These are phyloP conservation scores for Oxyruncus cristatus DNA, from an alignment of 2,113 vertebrate genomes.

Conservation along the genomic window DNA sequence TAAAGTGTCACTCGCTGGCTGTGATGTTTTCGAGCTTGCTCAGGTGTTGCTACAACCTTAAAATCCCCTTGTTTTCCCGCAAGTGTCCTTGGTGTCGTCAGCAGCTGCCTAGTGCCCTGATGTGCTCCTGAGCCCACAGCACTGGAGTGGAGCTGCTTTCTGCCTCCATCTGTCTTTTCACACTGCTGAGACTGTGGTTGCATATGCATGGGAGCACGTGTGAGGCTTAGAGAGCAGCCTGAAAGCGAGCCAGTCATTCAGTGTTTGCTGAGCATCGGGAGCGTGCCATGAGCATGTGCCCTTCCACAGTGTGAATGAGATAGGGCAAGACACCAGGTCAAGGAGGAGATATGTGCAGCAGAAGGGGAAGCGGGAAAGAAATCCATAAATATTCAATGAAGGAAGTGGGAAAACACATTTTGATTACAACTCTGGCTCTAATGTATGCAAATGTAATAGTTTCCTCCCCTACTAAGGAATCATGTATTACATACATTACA, in stretches of 20 bases:
- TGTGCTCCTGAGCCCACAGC: neutral
- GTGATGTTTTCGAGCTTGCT: neutral
- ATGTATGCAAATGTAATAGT: conserved; percentile 33
- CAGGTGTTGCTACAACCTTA: neutral
- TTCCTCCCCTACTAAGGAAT: conserved; percentile 25
- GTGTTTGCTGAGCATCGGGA: neutral
- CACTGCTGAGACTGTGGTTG: neutral
- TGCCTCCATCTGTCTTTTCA: neutral
- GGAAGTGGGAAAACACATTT: neutral
- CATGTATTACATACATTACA: conserved; percentile 49
- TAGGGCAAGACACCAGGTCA: conserved; percentile 22
- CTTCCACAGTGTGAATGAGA: neutral
- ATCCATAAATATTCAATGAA: conserved; percentile 54
- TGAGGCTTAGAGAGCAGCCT: neutral
- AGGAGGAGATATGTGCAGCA: neutral
- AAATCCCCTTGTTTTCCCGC: neutral
- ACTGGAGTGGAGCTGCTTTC: neutral
- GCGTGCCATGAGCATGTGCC: neutral
- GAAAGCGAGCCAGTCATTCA: neutral
- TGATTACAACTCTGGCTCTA: conserved; percentile 1
- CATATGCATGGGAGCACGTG: fast-evolving
- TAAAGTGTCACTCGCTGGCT: neutral
- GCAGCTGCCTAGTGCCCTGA: neutral
- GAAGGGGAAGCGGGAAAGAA: conserved; percentile 1
- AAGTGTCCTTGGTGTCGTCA: neutral